Evolutionary conservation across 2,888 invertebrate species (phyloP), one percentile per base, ranked within the genome.

Genomic region (Lapara coniferarum): DNA sequence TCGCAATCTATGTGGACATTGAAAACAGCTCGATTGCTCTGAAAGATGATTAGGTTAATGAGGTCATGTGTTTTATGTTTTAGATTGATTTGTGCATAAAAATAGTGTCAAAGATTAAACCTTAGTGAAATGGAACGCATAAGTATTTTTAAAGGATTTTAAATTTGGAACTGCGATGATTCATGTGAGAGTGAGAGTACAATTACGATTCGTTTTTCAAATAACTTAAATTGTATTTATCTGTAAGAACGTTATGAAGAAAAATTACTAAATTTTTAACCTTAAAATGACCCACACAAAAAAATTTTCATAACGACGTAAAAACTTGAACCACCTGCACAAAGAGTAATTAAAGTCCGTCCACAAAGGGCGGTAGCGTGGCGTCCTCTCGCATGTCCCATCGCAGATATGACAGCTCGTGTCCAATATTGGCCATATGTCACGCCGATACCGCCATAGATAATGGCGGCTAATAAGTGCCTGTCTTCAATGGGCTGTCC

Each of bases 391-490:
- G 90, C 90, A 89, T 90, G 90, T 84, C 81, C 72, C 79, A 81
- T 76, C 80, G 84, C 84, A 85, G 87, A 87, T 87, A 87, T 81
- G 83, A 72, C 70, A 76, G 77, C 77, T 85, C 85, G 85, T 88
- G 88, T 87, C 84, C 87, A 82, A 88, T 91, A 91, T 89, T 89
- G 89, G 89, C 92, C 93, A 92, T 92, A 93, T 93, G 93, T 92
- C 92, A 91, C 89, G 77, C 82, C 88, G 91, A 92, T 92, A 91
- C 89, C 84, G 81, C 77, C 82, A 79, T 89, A 91, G 92, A 92
- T 93, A 93, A 92, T 92, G 88, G 87, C 88, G 78, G 81, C 89
- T 93, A 93, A 93, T 93, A 92, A 92, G 92, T 89, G 92, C 88
- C 88, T 93, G 91, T 93, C 92, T 93, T 92, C 90, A 85, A 88